These are phyloP conservation scores for Prionailurus viverrinus DNA, from an alignment of 2,113 vertebrate genomes.

Conservation along the genomic window DNA sequence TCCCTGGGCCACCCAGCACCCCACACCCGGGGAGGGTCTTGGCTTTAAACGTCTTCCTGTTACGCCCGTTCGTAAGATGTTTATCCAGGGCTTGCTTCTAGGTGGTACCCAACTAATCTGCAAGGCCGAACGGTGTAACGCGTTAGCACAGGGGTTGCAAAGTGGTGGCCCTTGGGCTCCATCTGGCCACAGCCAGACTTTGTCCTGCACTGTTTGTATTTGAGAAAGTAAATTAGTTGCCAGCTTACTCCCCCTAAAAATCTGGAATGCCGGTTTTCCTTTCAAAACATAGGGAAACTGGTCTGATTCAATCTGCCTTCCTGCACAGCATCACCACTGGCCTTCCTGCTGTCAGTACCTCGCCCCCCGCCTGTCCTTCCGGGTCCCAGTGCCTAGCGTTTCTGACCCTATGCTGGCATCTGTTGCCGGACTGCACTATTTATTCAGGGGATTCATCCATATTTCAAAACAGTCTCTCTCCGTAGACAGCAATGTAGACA, in stretches of 20 bases:
- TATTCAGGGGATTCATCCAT: fast-evolving
- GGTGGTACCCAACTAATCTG: background rate
- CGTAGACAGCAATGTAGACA: background rate
- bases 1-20: background rate
- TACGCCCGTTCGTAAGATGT: fast-evolving
- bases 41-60: background rate
- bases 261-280: background rate
- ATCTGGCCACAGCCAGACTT: background rate
- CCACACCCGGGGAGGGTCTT: fast-evolving
- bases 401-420: background rate
- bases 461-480: background rate
- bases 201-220: background rate
- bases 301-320: fast-evolving
- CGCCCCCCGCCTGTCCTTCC: fast-evolving
- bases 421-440: fast-evolving
- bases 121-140: fast-evolving
- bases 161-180: fast-evolving
- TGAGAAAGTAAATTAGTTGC: background rate
- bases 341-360: fast-evolving
- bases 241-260: too few relatives aligned
- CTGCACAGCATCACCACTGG: fast-evolving
- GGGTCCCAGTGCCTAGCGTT: fast-evolving
- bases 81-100: background rate
- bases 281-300: background rate
- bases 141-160: fast-evolving